phyloP scores from a whole-genome alignment of 1,140 invertebrate species.

The Euschistus heros region DNA sequence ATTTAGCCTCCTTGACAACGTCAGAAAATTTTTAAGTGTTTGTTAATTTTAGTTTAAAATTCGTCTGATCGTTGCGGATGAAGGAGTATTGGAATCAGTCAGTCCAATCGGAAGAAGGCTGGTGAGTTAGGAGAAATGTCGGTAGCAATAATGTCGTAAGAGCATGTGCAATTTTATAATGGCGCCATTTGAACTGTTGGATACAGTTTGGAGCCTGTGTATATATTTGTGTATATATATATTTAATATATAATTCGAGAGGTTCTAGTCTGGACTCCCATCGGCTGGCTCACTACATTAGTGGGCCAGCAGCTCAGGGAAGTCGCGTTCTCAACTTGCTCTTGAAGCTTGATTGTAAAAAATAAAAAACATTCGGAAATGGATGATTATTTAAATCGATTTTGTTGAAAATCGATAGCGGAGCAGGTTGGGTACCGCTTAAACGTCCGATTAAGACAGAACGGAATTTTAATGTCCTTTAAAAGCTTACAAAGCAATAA shows the following conservation, averaged over 20 bases:
- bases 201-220: background rate
- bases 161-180: slow-evolving; percentile 3
- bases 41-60: no score
- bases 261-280: slow-evolving; percentile 6
- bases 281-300: background rate
- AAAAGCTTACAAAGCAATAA: background rate
- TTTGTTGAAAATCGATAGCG: no score
- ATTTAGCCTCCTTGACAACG: no score
- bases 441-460: background rate
- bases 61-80: no score
- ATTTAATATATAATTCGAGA: slow-evolving; percentile 3
- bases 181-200: background rate
- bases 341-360: background rate
- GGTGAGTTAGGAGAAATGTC: background rate
- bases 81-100: no score
- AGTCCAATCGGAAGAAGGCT: background rate
- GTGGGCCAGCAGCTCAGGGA: background rate
- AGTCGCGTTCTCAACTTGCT: background rate
- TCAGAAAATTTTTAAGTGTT: no score
- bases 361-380: no score
- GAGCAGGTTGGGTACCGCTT: background rate
- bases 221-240: slow-evolving; percentile 3
- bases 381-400: no score
- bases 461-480: slow-evolving; percentile 17
- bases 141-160: background rate